phyloP scores from a whole-genome alignment of 1,140 invertebrate genomes.

The Colletes gigas region DNA sequence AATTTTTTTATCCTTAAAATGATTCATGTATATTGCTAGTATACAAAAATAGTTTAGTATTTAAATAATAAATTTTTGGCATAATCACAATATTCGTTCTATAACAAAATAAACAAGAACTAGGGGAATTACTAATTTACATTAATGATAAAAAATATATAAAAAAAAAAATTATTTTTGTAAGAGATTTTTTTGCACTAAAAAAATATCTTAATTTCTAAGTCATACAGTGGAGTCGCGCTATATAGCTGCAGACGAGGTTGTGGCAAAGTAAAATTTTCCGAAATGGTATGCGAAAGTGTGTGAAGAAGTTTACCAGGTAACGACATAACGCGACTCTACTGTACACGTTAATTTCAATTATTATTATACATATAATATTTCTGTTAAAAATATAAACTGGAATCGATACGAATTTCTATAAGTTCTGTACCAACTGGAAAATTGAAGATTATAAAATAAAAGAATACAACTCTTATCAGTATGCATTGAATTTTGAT shows the following conservation, averaged over 20 bases:
- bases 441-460: constrained; percentile 8
- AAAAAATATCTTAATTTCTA: constrained; percentile 5
- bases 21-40: background rate
- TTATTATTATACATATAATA: background rate
- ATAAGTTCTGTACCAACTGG: background rate
- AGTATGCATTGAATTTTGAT: background rate
- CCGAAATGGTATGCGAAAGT: too few species aligned
- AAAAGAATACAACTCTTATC: background rate
- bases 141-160: background rate
- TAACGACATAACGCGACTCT: too few species aligned
- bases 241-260: too few species aligned
- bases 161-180: background rate
- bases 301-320: too few species aligned
- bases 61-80: constrained; percentile 2
- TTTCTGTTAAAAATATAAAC: background rate
- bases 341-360: background rate
- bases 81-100: background rate
- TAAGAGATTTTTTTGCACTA: background rate
- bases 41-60: background rate
- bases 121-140: background rate
- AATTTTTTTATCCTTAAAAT: background rate
- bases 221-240: background rate
- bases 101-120: background rate
- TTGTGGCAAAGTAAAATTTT: too few species aligned
- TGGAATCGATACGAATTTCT: background rate